Conservation (phyloP, 2,888 invertebrate genomes). For the Drosophila monieri region DNA sequence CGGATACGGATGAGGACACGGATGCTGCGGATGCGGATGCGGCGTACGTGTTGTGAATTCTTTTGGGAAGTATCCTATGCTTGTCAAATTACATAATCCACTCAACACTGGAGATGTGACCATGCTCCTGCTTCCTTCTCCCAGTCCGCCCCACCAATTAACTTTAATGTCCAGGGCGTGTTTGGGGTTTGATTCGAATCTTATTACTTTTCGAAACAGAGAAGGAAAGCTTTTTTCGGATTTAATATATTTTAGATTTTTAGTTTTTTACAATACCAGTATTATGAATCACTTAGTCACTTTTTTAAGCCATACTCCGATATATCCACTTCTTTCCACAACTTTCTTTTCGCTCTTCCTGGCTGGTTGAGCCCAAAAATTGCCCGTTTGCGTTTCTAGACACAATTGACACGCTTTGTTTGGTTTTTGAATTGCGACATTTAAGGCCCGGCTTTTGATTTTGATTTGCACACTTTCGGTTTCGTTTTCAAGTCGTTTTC, state of each 20-base stretch:
- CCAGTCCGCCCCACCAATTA: constrained; percentile 29
- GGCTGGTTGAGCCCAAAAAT: constrained; percentile 62
- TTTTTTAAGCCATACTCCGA: constrained; percentile 57
- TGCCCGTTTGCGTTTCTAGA: constrained; percentile 33
- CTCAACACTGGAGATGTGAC: constrained; percentile 25
- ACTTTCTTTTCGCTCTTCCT: constrained; percentile 61
- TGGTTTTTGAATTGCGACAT: constrained; percentile 49
- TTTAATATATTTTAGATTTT: neutral
- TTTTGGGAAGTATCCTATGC: constrained; percentile 35
- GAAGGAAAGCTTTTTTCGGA: neutral
- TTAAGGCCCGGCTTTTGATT: constrained; percentile 43
- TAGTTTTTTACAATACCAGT: neutral
- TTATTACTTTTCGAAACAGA: constrained; percentile 4
- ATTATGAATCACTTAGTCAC: constrained; percentile 47
- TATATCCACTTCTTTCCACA: constrained; percentile 46
- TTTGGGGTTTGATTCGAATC: constrained; percentile 42
- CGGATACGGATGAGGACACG: constrained; percentile 49
- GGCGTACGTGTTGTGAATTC: constrained; percentile 68
- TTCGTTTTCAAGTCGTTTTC: constrained; percentile 25
- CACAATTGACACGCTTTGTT: constrained; percentile 65
- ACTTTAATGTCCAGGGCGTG: constrained; percentile 57
- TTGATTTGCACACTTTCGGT: constrained; percentile 68
- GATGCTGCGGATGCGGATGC: constrained; percentile 52
- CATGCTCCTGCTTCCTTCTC: neutral
- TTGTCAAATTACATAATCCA: constrained; percentile 61